Conservation (phyloP, 2,113 vertebrate genomes). For the Eclectus roratus region DNA sequence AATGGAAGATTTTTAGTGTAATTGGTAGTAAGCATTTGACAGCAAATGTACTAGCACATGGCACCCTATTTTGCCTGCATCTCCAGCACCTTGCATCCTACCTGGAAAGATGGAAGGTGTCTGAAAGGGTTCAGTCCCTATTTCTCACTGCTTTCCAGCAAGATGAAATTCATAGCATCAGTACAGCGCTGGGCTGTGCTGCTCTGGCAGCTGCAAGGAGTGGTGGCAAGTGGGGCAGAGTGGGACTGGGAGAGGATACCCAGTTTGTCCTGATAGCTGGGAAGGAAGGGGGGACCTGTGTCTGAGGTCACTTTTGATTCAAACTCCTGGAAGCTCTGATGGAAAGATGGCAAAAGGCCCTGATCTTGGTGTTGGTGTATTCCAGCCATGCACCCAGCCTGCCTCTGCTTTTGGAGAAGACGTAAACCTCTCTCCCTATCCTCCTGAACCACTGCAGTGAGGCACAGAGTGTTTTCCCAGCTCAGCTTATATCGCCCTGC, state of each 20-base stretch:
- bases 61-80: not conserved
- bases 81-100: rapidly evolving
- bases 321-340: not conserved
- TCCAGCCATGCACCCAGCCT: not conserved
- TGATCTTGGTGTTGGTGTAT: not conserved
- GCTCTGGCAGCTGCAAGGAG: not conserved
- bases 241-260: not conserved
- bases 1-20: not conserved
- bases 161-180: not conserved
- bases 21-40: not conserved
- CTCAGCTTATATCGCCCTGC: not conserved
- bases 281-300: not conserved
- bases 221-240: not conserved
- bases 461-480: not conserved
- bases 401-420: not conserved
- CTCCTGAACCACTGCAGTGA: not conserved
- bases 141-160: not conserved
- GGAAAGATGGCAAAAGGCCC: not conserved
- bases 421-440: not conserved
- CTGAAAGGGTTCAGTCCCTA: not conserved
- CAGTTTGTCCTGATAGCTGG: not conserved
- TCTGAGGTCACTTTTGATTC: not conserved
- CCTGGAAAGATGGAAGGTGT: not conserved
- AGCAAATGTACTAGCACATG: not conserved
- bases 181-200: not conserved